Evolutionary conservation across 2,797 vertebrate species (phyloP).

Genomic region (Micropoecilia bifurca): DNA sequence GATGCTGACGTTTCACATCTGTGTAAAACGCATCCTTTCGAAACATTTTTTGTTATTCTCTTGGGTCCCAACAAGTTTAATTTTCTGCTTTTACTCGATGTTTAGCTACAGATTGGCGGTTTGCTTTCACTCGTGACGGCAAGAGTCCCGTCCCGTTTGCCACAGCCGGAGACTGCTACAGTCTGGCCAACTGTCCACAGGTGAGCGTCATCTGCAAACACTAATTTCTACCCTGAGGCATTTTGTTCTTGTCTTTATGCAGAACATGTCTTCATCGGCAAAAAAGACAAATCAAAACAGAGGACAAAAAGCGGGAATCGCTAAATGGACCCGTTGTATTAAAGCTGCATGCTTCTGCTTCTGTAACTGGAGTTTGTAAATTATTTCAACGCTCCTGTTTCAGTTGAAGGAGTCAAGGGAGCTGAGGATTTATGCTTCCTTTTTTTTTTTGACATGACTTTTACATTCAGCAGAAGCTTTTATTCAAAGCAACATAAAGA

Average conservation of each 20-base stretch:
- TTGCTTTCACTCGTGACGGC: constrained; percentile 89
- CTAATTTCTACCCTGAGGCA: background rate
- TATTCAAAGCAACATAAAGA: background rate
- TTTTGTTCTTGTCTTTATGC: background rate
- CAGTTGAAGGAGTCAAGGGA: background rate
- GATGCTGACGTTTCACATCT: constrained; percentile 16
- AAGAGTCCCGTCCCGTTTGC: constrained; percentile 89
- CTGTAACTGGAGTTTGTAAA: background rate
- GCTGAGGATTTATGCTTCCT: too few relatives aligned
- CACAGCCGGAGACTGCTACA: constrained; percentile 97
- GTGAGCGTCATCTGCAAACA: constrained; percentile 73
- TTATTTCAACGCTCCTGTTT: background rate
- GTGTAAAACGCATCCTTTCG: constrained; percentile 11
- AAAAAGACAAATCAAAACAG: background rate
- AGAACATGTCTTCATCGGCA: background rate
- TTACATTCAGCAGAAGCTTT: background rate
- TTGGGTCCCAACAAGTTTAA: background rate
- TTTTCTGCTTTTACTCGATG: constrained; percentile 27
- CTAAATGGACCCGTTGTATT: background rate
- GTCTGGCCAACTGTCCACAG: constrained; percentile 92
- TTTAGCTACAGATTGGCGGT: constrained; percentile 93
- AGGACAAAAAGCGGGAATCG: too few relatives aligned
- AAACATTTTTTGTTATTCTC: background rate
- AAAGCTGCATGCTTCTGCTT: background rate
- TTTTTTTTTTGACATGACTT: background rate